A percentile compares a stretch with the other conserved stretches of the same genome.
Evolutionary conservation across 2,113 vertebrate species (phyloP).

Genomic region (Zosterops lateralis): DNA sequence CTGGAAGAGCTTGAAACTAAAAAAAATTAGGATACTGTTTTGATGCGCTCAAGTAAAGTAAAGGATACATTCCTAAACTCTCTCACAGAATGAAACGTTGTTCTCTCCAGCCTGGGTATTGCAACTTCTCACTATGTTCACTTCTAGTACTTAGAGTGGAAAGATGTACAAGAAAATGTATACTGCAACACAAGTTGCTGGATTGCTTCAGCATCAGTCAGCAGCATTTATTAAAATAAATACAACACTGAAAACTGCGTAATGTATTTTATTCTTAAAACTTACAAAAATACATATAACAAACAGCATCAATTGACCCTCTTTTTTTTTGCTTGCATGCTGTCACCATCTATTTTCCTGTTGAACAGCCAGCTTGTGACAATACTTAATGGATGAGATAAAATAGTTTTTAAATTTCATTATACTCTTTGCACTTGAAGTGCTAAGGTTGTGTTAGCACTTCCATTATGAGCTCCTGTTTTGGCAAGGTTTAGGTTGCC

Average conservation of each 20-base stretch:
- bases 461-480: constrained; percentile 46
- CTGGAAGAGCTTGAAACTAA: background rate
- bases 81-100: background rate
- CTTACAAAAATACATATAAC: constrained; percentile 26
- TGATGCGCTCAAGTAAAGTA: background rate
- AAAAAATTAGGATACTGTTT: background rate
- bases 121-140: background rate
- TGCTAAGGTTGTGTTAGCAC: constrained; percentile 57
- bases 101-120: background rate
- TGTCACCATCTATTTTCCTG: constrained; percentile 37
- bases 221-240: constrained; percentile 1
- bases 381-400: constrained; percentile 44
- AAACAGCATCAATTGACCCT: background rate
- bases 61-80: background rate
- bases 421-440: constrained; percentile 51
- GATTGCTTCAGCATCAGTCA: constrained; percentile 10
- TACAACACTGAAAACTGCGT: background rate
- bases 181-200: background rate
- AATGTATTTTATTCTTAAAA: constrained; percentile 47
- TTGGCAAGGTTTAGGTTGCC: constrained; percentile 46
- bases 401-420: constrained; percentile 66
- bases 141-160: background rate
- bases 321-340: constrained; percentile 50
- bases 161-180: background rate
- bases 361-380: constrained; percentile 36